Evolutionary conservation across 2,888 invertebrate species (phyloP).

Genomic region (Artemia sinica): DNA sequence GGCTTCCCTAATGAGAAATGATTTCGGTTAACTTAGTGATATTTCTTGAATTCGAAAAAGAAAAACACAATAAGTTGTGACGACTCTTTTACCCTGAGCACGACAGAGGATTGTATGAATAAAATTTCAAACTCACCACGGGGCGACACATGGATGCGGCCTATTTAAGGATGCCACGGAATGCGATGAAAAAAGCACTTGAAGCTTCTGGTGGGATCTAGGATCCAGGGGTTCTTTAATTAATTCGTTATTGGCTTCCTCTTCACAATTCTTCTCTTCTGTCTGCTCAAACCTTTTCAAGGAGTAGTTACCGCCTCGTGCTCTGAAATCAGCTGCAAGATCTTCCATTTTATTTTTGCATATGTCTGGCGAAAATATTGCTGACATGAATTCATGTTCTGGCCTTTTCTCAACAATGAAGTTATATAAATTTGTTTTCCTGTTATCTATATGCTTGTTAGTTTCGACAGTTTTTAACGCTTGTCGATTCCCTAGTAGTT

Average conservation of each 20-base stretch:
- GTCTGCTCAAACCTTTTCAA: constrained; percentile 26
- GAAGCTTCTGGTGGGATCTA: constrained; percentile 63
- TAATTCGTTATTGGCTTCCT: constrained; percentile 12
- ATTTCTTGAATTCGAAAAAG: too few relatives aligned
- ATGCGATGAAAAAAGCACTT: constrained; percentile 75
- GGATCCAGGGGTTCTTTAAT: constrained; percentile 55
- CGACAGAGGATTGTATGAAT: too few relatives aligned
- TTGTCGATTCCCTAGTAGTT: background rate
- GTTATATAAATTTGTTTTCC: background rate
- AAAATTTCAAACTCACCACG: constrained; percentile 43
- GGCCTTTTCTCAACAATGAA: constrained; percentile 9
- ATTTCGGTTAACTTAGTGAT: too few relatives aligned
- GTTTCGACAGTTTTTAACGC: background rate
- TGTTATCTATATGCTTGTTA: background rate
- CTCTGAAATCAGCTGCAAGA: constrained; percentile 64
- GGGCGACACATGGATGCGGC: constrained; percentile 74
- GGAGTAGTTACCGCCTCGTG: constrained; percentile 49
- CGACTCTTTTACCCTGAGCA: too few relatives aligned
- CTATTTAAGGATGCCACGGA: constrained; percentile 54
- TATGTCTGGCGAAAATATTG: constrained; percentile 47
- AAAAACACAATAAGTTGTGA: too few relatives aligned
- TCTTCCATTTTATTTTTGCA: constrained; percentile 49
- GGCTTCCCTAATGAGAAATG: too few relatives aligned
- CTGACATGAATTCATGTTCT: constrained; percentile 52
- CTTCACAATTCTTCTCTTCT: constrained; percentile 27